Evolutionary conservation across 2,113 vertebrate species (phyloP).

Genomic region (Eolophus roseicapilla): DNA sequence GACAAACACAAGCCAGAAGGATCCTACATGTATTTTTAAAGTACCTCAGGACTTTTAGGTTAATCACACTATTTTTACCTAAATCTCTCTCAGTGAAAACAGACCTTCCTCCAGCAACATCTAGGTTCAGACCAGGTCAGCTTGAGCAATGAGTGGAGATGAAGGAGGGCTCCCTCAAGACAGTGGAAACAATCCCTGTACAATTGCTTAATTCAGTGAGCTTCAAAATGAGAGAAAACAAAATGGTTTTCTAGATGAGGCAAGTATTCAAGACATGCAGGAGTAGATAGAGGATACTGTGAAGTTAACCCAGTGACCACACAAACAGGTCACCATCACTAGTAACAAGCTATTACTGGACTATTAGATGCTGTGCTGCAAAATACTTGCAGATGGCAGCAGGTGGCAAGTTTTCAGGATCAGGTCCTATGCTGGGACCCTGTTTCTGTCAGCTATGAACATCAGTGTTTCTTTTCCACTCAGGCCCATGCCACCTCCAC

Average conservation of each 20-base stretch:
- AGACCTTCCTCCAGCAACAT: neutral
- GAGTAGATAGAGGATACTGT: neutral
- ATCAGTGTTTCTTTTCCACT: neutral
- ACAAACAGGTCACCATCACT: neutral
- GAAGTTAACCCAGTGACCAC: neutral
- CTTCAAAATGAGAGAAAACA: neutral
- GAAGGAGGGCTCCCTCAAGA: neutral
- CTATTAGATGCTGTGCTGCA: neutral
- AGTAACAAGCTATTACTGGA: neutral
- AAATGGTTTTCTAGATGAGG: neutral
- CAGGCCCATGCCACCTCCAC: neutral
- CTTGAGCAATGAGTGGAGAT: neutral
- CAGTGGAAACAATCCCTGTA: neutral
- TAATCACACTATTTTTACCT: neutral
- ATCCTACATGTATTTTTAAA: neutral
- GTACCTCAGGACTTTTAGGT: neutral
- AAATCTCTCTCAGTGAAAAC: neutral
- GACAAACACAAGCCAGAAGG: neutral
- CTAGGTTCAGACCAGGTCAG: neutral
- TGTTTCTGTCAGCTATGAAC: neutral
- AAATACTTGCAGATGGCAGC: constrained; percentile 32
- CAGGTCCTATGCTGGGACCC: neutral
- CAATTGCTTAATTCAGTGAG: neutral
- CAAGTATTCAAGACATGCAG: neutral
- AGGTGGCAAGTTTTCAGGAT: neutral